These are phyloP conservation scores for Coelopa frigida DNA, from an alignment of 1,140 invertebrate genomes.

Conservation along the genomic window DNA sequence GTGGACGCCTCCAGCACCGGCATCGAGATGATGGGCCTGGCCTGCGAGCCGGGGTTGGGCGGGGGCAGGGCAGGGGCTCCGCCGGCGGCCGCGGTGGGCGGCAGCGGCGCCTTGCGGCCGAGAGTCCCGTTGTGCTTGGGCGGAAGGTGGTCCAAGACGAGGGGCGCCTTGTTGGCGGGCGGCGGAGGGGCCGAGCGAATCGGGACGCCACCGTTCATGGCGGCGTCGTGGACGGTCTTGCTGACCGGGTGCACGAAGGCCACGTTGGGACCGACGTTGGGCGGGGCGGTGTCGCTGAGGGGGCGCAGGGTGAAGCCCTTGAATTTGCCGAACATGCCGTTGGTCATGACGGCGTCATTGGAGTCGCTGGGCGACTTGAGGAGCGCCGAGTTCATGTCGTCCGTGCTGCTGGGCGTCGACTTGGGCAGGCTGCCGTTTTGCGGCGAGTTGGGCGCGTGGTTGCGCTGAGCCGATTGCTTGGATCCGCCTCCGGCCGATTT, in stretches of 20 bases:
- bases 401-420: slow-evolving; percentile 51
- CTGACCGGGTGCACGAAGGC: slow-evolving; percentile 42
- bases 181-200: slow-evolving; percentile 35
- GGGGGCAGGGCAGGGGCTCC: slow-evolving; percentile 53
- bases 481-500: slow-evolving; percentile 25
- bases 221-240: slow-evolving; percentile 20
- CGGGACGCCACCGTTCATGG: slow-evolving; percentile 20
- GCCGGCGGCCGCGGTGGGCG: slow-evolving; percentile 3
- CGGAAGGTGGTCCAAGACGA: no score
- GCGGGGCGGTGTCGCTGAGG: slow-evolving; percentile 43
- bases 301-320: slow-evolving; percentile 74
- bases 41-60: slow-evolving; percentile 42
- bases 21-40: slow-evolving; percentile 67
- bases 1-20: slow-evolving; percentile 73
- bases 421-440: slow-evolving; percentile 41
- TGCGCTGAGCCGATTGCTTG: slow-evolving; percentile 25
- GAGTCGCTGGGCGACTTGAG: slow-evolving; percentile 48
- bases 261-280: slow-evolving; percentile 35
- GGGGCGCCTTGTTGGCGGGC: slow-evolving; percentile 17
- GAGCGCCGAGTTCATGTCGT: slow-evolving; percentile 55
- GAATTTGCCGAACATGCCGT: slow-evolving; percentile 72
- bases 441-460: slow-evolving; percentile 10
- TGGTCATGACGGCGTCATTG: slow-evolving; percentile 50
- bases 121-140: slow-evolving; percentile 8
- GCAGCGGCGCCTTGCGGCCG: slow-evolving; percentile 15